phyloP scores from a whole-genome alignment of 2,113 vertebrate genomes.

The Xenotilapia flavipinnis region DNA sequence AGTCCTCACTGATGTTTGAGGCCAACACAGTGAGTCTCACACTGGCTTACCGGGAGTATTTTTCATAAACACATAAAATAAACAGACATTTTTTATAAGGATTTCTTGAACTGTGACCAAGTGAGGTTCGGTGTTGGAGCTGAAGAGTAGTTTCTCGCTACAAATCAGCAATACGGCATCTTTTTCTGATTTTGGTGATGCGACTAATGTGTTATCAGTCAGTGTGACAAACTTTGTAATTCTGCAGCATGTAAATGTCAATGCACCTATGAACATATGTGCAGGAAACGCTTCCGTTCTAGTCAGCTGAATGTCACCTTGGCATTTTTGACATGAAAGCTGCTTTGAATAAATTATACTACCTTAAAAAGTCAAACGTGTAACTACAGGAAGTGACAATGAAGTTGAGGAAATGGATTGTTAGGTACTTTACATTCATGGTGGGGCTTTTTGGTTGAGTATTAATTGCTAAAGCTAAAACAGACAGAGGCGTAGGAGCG shows the following conservation, averaged over 20 bases:
- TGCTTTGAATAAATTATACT: neutral
- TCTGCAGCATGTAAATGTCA: neutral
- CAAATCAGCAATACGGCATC: neutral
- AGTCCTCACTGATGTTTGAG: neutral
- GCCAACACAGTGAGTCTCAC: neutral
- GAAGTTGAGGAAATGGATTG: neutral
- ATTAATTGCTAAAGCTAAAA: neutral
- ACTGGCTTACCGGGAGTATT: neutral
- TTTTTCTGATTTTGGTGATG: neutral
- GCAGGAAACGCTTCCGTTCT: neutral
- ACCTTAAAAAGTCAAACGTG: neutral
- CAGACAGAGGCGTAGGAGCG: neutral
- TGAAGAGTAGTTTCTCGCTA: neutral
- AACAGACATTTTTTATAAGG: neutral
- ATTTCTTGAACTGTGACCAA: neutral
- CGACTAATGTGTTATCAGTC: neutral
- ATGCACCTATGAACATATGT: neutral
- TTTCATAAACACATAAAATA: neutral
- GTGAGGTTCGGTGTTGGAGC: fast-evolving
- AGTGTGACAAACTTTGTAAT: neutral
- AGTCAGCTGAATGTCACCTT: neutral
- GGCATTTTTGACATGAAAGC: neutral
- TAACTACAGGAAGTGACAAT: neutral
- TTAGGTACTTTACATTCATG: neutral
- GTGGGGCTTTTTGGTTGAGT: neutral